Percentiles rank a stretch among this genome's conserved stretches.
phyloP scores from a whole-genome alignment of 2,888 invertebrate genomes.

The Caenorhabditis virilis region DNA sequence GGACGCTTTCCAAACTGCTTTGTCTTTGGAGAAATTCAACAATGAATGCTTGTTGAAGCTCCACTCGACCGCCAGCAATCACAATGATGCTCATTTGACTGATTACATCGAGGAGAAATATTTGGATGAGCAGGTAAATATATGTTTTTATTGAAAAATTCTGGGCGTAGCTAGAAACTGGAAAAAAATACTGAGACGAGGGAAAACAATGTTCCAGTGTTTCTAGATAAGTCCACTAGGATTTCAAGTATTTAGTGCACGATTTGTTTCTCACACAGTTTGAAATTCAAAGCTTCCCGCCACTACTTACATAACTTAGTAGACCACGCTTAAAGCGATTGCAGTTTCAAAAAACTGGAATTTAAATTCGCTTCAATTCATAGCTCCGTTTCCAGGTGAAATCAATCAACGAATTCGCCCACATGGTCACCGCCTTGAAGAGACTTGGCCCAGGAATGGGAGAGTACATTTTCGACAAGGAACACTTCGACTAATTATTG shows the following conservation, averaged over 20 bases:
- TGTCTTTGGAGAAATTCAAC: conserved; percentile 80
- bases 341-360: background rate
- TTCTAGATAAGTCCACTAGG: too few species aligned
- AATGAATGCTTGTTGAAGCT: conserved; percentile 78
- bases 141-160: too few species aligned
- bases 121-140: conserved; percentile 49
- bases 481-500: conserved; percentile 60
- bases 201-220: background rate
- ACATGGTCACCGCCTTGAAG: conserved; percentile 78
- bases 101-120: conserved; percentile 57
- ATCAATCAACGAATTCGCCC: conserved; percentile 76
- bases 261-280: too few species aligned
- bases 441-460: conserved; percentile 74
- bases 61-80: conserved; percentile 76
- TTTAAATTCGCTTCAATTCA: too few species aligned
- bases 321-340: background rate
- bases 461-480: conserved; percentile 74
- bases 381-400: conserved; percentile 71
- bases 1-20: conserved; percentile 78
- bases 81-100: conserved; percentile 75
- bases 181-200: background rate
- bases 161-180: background rate
- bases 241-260: too few species aligned
- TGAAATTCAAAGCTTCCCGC: too few species aligned
- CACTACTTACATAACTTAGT: too few species aligned